phyloP scores from a whole-genome alignment of 2,797 vertebrate species.

The Poeciliopsis infans region DNA sequence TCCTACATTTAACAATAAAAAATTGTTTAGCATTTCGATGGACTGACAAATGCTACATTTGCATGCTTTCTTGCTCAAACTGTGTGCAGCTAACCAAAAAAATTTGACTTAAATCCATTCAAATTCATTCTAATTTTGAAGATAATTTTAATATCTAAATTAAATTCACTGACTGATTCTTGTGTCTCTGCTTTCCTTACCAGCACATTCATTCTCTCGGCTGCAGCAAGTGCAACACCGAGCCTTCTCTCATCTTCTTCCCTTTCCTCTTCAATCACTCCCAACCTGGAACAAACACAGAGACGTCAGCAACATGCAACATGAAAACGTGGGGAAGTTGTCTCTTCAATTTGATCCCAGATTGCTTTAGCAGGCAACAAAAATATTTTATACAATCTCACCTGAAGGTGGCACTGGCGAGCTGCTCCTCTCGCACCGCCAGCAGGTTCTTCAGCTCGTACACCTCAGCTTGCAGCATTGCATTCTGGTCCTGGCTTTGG shows the following conservation, averaged over 20 bases:
- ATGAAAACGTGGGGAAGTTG: not conserved
- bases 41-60: not conserved
- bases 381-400: conserved; percentile 41
- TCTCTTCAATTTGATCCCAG: not conserved
- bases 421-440: conserved; percentile 74
- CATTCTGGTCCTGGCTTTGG: conserved; percentile 83
- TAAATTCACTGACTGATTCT: not conserved
- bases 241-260: conserved; percentile 83
- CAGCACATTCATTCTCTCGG: conserved; percentile 79
- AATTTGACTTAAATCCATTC: not conserved
- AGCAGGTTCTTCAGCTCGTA: conserved; percentile 74
- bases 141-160: not conserved
- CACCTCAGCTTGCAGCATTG: conserved; percentile 73
- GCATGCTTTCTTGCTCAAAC: not conserved
- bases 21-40: not conserved
- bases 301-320: not conserved
- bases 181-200: conserved; percentile 60
- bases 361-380: not conserved
- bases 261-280: conserved; percentile 84
- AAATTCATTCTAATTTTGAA: not conserved
- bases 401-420: conserved; percentile 82
- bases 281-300: conserved; percentile 68
- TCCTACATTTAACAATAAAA: not conserved
- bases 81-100: not conserved
- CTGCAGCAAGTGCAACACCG: conserved; percentile 75